phyloP scores from a whole-genome alignment of 1,140 invertebrate genomes.

The Meloidogyne exigua region DNA sequence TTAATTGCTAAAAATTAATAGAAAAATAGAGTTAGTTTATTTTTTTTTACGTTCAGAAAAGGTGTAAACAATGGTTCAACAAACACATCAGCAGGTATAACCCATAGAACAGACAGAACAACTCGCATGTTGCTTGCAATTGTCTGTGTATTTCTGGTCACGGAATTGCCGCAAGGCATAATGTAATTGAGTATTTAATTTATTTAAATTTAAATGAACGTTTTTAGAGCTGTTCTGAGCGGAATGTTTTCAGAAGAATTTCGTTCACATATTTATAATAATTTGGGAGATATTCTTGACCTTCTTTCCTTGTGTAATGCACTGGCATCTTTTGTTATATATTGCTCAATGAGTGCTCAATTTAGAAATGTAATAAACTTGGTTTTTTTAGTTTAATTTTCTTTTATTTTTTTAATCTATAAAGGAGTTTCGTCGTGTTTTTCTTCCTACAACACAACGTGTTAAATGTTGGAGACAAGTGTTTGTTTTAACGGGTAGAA shows the following conservation, averaged over 20 bases:
- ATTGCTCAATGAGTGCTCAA: conserved; percentile 61
- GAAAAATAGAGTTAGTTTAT: too few species aligned
- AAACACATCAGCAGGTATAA: not conserved
- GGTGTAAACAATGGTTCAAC: not conserved
- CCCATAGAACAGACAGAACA: conserved; percentile 45
- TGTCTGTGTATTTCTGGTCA: conserved; percentile 59
- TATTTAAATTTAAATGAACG: not conserved
- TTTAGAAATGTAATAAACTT: conserved; percentile 54
- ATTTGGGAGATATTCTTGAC: conserved; percentile 59
- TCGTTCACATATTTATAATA: conserved; percentile 47
- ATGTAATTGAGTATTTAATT: not conserved
- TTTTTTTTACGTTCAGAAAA: too few species aligned
- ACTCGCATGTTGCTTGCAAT: conserved; percentile 59
- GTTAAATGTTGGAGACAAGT: conserved; percentile 16
- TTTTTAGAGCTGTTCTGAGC: conserved; percentile 52
- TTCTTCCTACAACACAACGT: conserved; percentile 44
- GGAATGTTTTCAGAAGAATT: conserved; percentile 56
- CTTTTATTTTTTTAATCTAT: too few species aligned
- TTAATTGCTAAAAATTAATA: too few species aligned
- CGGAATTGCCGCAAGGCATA: conserved; percentile 55
- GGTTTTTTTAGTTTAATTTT: not conserved
- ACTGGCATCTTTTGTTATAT: conserved; percentile 61
- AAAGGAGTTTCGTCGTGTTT: conserved; percentile 60
- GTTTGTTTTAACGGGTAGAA: not conserved
- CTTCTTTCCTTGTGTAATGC: conserved; percentile 57